Conservation (phyloP, 2,888 invertebrate species). For the Drosophila neutralis region DNA sequence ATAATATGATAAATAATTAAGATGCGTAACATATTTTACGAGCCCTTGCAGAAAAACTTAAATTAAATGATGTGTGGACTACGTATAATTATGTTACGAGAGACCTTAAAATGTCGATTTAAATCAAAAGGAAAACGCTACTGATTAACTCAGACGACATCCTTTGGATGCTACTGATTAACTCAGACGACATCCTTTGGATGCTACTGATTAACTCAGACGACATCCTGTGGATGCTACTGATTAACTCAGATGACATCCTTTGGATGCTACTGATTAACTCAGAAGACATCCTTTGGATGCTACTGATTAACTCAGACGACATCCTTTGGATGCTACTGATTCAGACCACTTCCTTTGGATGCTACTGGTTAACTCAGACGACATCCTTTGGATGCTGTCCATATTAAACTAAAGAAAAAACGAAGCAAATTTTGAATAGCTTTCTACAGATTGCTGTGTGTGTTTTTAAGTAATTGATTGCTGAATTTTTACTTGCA, state of each 20-base stretch:
- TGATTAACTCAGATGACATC: conserved; percentile 7
- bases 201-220: conserved; percentile 11
- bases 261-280: background rate
- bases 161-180: background rate
- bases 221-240: conserved; percentile 8
- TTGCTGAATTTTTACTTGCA: conserved; percentile 58
- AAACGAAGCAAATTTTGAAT: conserved; percentile 7
- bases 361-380: background rate
- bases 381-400: conserved; percentile 19
- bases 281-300: conserved; percentile 15
- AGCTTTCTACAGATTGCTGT: conserved; percentile 37
- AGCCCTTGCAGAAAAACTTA: conserved; percentile 14
- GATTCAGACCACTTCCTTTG: too few species aligned
- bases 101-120: background rate
- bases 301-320: conserved; percentile 10
- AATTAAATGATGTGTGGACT: conserved; percentile 6
- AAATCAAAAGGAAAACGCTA: conserved; percentile 13
- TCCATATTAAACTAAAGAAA: conserved; percentile 19
- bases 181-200: conserved; percentile 13
- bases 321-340: conserved; percentile 1
- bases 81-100: background rate
- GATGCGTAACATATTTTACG: background rate
- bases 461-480: conserved; percentile 34
- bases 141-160: conserved; percentile 7
- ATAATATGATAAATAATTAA: background rate